Evolutionary conservation across 2,113 vertebrate species (phyloP).

Genomic region (Puntigrus tetrazona): DNA sequence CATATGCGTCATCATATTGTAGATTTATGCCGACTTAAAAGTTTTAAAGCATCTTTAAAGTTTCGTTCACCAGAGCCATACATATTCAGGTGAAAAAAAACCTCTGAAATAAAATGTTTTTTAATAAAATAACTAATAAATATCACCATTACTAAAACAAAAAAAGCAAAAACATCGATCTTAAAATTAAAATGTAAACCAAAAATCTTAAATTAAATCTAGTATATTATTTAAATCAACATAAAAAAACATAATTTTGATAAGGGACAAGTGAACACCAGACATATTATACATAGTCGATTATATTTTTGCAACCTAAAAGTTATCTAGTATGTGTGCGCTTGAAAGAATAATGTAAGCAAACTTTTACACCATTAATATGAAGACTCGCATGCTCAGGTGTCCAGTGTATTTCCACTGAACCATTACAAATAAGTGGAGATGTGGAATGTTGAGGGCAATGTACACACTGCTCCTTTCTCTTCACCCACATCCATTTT

Average conservation of each 20-base stretch:
- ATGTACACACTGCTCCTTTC: constrained; percentile 5
- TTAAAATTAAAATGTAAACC: too few relatives aligned
- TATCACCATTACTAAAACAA: too few relatives aligned
- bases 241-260: neutral
- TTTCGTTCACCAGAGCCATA: too few relatives aligned
- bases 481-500: constrained; percentile 22
- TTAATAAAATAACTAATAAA: too few relatives aligned
- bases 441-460: constrained; percentile 17
- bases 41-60: too few relatives aligned
- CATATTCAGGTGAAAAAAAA: too few relatives aligned
- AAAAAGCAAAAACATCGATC: too few relatives aligned
- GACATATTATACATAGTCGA: neutral
- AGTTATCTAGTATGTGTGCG: neutral
- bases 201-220: too few relatives aligned
- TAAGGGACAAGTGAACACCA: neutral
- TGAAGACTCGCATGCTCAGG: neutral
- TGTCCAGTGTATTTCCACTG: constrained; percentile 12
- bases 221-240: neutral
- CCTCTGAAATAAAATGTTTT: too few relatives aligned
- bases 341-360: neutral
- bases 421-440: constrained; percentile 21
- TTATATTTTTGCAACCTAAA: neutral
- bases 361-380: neutral
- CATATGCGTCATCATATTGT: too few relatives aligned
- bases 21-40: too few relatives aligned